Percentiles rank a stretch among this genome's conserved stretches.
These are phyloP conservation scores for Bucco capensis DNA, from an alignment of 2,113 vertebrate genomes.

Conservation along the genomic window DNA sequence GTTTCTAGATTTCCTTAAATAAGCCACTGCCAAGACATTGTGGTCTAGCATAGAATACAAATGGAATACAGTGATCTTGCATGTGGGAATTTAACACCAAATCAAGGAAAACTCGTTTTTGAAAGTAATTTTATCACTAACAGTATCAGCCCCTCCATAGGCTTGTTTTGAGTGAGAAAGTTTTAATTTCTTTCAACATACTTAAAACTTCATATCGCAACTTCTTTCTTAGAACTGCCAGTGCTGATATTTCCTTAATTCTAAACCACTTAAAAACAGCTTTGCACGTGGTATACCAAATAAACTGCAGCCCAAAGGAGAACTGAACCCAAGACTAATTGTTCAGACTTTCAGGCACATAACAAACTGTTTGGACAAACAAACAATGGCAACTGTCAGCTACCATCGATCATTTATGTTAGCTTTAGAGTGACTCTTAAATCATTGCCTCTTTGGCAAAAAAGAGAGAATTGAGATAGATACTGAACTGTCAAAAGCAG, in stretches of 20 bases:
- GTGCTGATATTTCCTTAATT: not conserved
- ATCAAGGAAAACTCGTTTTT: not conserved
- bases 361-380: slow-evolving; percentile 23
- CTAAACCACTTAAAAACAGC: slow-evolving; percentile 1
- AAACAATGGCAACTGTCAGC: slow-evolving; percentile 71
- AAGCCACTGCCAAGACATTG: not conserved
- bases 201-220: not conserved
- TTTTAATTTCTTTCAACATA: not conserved
- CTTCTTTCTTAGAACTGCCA: not conserved
- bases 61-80: not conserved
- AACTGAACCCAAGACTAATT: slow-evolving; percentile 54
- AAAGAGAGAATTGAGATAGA: slow-evolving; percentile 70
- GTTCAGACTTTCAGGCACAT: slow-evolving; percentile 41
- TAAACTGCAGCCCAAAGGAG: slow-evolving; percentile 45
- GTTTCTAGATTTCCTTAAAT: not conserved
- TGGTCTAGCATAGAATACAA: not conserved
- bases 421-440: slow-evolving; percentile 60
- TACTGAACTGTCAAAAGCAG: slow-evolving; percentile 53
- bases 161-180: not conserved
- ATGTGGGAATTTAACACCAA: not conserved
- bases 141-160: not conserved
- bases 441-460: slow-evolving; percentile 71
- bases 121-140: not conserved
- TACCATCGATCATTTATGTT: slow-evolving; percentile 66
- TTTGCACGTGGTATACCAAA: slow-evolving; percentile 26